A percentile compares a stretch with the other conserved stretches of the same genome.
phyloP scores from a whole-genome alignment of 2,888 invertebrate species.

The Galeopsomyia nigrocyanea region DNA sequence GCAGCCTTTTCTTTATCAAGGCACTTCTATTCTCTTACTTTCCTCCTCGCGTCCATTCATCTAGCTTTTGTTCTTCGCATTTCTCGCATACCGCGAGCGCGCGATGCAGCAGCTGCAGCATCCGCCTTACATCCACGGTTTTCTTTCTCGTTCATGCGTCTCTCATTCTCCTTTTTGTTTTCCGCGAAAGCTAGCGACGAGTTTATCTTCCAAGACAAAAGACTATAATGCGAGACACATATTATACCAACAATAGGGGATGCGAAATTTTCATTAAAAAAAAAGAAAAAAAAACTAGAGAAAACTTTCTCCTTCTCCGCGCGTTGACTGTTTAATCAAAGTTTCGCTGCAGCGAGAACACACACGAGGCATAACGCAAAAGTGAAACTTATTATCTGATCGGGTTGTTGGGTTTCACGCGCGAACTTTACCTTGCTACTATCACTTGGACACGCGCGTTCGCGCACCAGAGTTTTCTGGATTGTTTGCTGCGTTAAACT shows the following conservation, averaged over 20 bases:
- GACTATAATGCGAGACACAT: not conserved
- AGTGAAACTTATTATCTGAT: slow-evolving; percentile 33
- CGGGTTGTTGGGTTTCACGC: slow-evolving; percentile 11
- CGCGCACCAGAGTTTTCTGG: too few relatives aligned
- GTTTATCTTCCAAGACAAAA: slow-evolving; percentile 12
- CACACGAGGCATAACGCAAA: not conserved
- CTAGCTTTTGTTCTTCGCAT: slow-evolving; percentile 4
- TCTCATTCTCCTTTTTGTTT: not conserved
- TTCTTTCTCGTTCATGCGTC: too few relatives aligned
- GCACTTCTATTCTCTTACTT: not conserved
- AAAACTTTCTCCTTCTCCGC: not conserved
- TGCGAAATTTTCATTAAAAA: too few relatives aligned
- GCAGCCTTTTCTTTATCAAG: not conserved
- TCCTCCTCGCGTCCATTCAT: not conserved
- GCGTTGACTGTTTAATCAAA: slow-evolving; percentile 36
- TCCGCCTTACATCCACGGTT: too few relatives aligned
- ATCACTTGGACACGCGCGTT: slow-evolving; percentile 20
- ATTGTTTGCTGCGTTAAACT: too few relatives aligned
- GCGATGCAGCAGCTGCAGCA: not conserved
- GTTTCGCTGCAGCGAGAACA: not conserved
- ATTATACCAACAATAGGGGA: too few relatives aligned
- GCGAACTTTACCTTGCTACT: slow-evolving; percentile 10
- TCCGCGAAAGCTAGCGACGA: not conserved
- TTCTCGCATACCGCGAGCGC: not conserved
- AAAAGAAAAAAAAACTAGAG: too few relatives aligned